Conservation (phyloP, 2,888 invertebrate species). For the Tipula unca region DNA sequence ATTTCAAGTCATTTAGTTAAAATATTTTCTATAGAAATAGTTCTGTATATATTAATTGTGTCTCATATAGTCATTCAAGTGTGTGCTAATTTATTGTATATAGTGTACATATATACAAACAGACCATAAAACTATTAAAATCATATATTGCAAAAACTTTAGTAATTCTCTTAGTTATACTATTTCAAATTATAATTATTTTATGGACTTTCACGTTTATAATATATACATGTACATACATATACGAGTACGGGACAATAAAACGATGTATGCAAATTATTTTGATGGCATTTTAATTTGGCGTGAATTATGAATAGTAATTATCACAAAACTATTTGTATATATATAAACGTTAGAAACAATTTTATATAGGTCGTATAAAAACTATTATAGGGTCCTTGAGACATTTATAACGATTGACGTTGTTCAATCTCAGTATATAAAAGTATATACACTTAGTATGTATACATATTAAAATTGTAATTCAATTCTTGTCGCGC, state of each 20-base stretch:
- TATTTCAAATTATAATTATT: neutral
- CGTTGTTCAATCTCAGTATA: too few species aligned
- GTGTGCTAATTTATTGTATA: neutral
- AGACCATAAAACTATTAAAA: neutral
- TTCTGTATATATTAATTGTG: neutral
- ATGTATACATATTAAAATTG: neutral
- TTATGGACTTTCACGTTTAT: neutral
- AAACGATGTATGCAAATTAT: neutral
- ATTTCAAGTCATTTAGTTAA: neutral
- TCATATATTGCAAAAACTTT: neutral
- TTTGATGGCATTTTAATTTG: neutral
- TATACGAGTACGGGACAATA: too few species aligned
- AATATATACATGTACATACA: neutral
- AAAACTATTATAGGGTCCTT: neutral
- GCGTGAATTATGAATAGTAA: neutral
- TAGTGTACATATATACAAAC: neutral
- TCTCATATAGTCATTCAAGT: neutral
- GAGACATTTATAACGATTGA: too few species aligned
- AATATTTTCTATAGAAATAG: neutral
- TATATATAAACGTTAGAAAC: neutral
- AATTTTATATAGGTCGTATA: neutral
- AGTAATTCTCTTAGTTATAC: neutral
- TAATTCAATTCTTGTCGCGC: neutral
- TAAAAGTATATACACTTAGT: too few species aligned
- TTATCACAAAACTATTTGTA: neutral